phyloP scores from a whole-genome alignment of 2,113 vertebrate species.

The Globicephala melas region DNA sequence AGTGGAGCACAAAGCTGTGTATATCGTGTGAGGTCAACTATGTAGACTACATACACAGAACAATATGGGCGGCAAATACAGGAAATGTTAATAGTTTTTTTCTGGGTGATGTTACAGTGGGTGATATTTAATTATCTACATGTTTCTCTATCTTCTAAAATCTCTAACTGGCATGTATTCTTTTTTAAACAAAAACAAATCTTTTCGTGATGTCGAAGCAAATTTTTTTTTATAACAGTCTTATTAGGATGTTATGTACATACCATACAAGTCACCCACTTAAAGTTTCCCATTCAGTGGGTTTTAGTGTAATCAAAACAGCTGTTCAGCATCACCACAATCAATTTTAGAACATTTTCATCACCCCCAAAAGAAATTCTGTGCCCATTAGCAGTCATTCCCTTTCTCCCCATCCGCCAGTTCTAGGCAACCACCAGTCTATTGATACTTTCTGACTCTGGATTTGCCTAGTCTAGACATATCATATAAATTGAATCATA shows the following conservation, averaged over 20 bases:
- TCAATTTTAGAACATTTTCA: not conserved
- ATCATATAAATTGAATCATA: fast-evolving
- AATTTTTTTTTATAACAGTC: not conserved
- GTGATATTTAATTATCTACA: not conserved
- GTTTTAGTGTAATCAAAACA: not conserved
- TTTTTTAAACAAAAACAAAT: not conserved
- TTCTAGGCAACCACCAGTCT: not conserved
- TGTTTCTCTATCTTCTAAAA: not conserved
- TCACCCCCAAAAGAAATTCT: not conserved
- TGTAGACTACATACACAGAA: not conserved
- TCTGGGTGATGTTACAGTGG: not conserved
- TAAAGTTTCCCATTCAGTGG: not conserved
- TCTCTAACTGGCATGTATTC: not conserved
- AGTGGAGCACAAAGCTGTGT: not conserved
- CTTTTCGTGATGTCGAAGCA: not conserved
- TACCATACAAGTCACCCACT: not conserved
- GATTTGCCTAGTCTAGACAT: not conserved
- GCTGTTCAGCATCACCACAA: not conserved
- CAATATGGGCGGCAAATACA: not conserved
- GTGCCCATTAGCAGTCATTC: not conserved
- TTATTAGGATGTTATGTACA: not conserved
- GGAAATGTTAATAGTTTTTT: not conserved
- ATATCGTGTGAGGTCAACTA: not conserved
- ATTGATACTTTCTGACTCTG: not conserved
- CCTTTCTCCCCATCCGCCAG: fast-evolving